phyloP scores from a whole-genome alignment of 2,888 invertebrate species.

The Lasioglossum villosulum region DNA sequence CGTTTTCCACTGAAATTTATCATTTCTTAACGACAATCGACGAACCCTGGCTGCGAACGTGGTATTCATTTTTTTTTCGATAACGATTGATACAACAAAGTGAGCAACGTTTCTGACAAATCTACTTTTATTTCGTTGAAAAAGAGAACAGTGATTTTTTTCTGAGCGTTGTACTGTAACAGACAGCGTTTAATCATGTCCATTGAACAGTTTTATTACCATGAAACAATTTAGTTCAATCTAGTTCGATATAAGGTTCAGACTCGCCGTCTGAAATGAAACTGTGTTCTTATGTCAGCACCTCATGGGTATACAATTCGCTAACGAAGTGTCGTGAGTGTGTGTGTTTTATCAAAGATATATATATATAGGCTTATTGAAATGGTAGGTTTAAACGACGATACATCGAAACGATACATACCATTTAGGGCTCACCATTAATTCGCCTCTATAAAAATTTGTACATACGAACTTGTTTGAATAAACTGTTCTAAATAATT shows the following conservation, averaged over 20 bases:
- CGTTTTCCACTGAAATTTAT: slow-evolving; percentile 14
- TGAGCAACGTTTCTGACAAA: not conserved
- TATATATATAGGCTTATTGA: slow-evolving; percentile 27
- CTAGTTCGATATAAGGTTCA: slow-evolving; percentile 35
- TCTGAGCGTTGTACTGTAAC: not conserved
- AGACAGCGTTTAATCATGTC: slow-evolving; percentile 27
- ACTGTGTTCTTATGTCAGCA: slow-evolving; percentile 38
- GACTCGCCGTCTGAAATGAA: slow-evolving; percentile 26
- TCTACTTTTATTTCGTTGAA: not conserved
- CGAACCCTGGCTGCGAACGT: slow-evolving; percentile 15
- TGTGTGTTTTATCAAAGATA: slow-evolving; percentile 31
- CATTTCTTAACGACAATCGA: not conserved
- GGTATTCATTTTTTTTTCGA: slow-evolving; percentile 7
- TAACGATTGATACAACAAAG: not conserved
- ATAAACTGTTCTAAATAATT: slow-evolving; percentile 25
- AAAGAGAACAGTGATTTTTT: slow-evolving; percentile 1
- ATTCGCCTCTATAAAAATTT: slow-evolving; percentile 44
- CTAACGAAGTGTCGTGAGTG: slow-evolving; percentile 11
- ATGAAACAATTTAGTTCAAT: slow-evolving; percentile 46
- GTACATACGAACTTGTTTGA: slow-evolving; percentile 49
- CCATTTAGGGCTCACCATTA: slow-evolving; percentile 42
- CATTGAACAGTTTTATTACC: slow-evolving; percentile 14
- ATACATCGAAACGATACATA: slow-evolving; percentile 48
- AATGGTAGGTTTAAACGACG: slow-evolving; percentile 48
- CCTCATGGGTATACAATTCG: slow-evolving; percentile 2